Evolutionary conservation across 2,113 vertebrate species (phyloP), one percentile per base, ranked within the genome.

Genomic region (Illadopsis cleaveri): DNA sequence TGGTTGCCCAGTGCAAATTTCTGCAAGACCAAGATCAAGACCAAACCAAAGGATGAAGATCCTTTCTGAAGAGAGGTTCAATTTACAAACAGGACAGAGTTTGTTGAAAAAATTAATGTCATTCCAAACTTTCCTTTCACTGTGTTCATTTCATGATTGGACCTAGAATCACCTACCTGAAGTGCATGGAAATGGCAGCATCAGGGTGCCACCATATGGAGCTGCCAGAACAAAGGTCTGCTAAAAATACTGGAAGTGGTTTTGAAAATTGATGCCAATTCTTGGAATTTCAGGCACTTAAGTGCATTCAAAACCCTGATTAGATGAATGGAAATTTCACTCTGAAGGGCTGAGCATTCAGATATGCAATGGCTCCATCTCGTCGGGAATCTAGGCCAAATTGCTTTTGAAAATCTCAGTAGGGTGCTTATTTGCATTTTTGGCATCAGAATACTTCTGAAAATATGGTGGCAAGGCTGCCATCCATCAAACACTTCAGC

Each of bases 401-500:
- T 84, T 93, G 92, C 94, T 93, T 97, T 92, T 95, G 96, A 95
- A 95, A 96, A 95, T 95, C 88, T 94, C 93, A 57, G 64, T 56
- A 86, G 92, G 93, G 92, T 75, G 80, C 69, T 93, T 77, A 95
- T 97, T 94, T 96, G 90, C 90, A 96, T 96, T 93, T 96, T 89
- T 93, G 94, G 96, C 93, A 93, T 18, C 65, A 65, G 77, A 69
- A 65, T 25, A 68, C 80, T 95, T 96, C 76, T 96, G 90, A 92
- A 95, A 96, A 96, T 90, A 94, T 56, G 94, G 88, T 73, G 88
- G 87, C 82, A 93, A 96, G 88, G 90, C 90, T 92, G 94, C 90
- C 95, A 95, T 96, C 90, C 90, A 84, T 92, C 96, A 96, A 92
- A 90, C 56, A 58, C 90, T 96, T 95, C 90, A 96, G 96, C 94